Percentiles rank a stretch among this genome's conserved stretches.
Conservation (phyloP, 2,797 vertebrate genomes). For the Bufotes viridis region DNA sequence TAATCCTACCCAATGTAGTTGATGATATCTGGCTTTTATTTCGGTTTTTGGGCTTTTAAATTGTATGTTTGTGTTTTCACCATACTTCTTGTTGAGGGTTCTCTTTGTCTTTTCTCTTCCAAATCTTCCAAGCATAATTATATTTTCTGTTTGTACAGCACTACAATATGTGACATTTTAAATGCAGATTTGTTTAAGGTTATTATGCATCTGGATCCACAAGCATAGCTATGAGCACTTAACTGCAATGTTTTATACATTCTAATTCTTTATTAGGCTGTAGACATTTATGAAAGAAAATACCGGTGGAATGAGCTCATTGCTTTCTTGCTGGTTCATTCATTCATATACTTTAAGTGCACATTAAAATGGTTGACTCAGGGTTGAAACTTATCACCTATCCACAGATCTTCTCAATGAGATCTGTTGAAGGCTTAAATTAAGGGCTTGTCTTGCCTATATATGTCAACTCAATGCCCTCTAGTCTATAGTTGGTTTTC, state of each 20-base stretch:
- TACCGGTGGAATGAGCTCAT: too few relatives aligned
- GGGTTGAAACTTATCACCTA: too few relatives aligned
- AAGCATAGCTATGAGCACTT: background rate
- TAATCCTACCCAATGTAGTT: background rate
- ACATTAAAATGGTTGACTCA: too few relatives aligned
- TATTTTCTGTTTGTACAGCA: background rate
- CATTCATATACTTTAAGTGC: too few relatives aligned
- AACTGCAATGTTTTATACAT: background rate
- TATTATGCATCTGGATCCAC: background rate
- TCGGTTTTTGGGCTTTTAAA: background rate
- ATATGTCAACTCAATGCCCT: too few relatives aligned
- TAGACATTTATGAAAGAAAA: too few relatives aligned
- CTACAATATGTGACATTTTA: background rate
- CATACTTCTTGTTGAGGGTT: background rate
- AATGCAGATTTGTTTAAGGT: background rate
- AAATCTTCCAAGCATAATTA: background rate
- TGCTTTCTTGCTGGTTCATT: too few relatives aligned
- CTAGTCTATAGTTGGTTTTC: too few relatives aligned
- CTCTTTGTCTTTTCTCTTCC: background rate
- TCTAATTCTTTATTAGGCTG: too few relatives aligned
- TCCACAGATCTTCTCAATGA: too few relatives aligned
- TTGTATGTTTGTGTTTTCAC: background rate
- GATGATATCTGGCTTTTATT: background rate
- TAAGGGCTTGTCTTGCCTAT: too few relatives aligned
- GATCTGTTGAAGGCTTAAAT: too few relatives aligned